phyloP scores from a whole-genome alignment of 2,888 invertebrate genomes.

The Eristalis intricaria region DNA sequence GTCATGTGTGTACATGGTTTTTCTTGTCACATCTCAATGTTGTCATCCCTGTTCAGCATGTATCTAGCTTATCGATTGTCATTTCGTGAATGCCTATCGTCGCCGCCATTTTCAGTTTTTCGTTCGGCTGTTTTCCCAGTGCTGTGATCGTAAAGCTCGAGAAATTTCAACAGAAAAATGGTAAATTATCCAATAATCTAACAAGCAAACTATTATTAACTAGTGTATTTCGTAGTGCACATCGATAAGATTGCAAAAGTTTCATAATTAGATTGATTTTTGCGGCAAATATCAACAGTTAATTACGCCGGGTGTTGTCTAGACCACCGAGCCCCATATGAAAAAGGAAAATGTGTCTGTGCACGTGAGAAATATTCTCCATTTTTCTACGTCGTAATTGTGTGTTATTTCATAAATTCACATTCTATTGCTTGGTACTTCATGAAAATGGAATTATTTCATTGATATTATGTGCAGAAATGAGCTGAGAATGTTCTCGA shows the following conservation, averaged over 20 bases:
- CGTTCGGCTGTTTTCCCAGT: constrained; percentile 70
- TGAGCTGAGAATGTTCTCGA: constrained; percentile 46
- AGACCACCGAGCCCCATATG: not conserved
- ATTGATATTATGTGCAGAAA: not conserved
- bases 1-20: not conserved
- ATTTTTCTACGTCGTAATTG: constrained; percentile 67
- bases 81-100: constrained; percentile 59
- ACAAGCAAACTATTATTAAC: constrained; percentile 26
- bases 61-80: constrained; percentile 65
- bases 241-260: not conserved
- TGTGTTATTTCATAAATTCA: not conserved
- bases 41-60: constrained; percentile 57
- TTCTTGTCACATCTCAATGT: constrained; percentile 21
- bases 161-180: constrained; percentile 64
- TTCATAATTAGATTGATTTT: constrained; percentile 8
- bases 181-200: constrained; percentile 61
- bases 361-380: constrained; percentile 69
- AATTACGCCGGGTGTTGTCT: constrained; percentile 69
- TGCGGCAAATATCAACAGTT: constrained; percentile 66
- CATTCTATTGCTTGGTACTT: not conserved
- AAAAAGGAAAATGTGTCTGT: constrained; percentile 54
- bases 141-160: constrained; percentile 59
- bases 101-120: constrained; percentile 71
- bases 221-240: constrained; percentile 35
- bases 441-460: constrained; percentile 13